Evolutionary conservation across 92 coral and sea anemone genomes (phyloP).

Genomic region (Ricordea florida): DNA sequence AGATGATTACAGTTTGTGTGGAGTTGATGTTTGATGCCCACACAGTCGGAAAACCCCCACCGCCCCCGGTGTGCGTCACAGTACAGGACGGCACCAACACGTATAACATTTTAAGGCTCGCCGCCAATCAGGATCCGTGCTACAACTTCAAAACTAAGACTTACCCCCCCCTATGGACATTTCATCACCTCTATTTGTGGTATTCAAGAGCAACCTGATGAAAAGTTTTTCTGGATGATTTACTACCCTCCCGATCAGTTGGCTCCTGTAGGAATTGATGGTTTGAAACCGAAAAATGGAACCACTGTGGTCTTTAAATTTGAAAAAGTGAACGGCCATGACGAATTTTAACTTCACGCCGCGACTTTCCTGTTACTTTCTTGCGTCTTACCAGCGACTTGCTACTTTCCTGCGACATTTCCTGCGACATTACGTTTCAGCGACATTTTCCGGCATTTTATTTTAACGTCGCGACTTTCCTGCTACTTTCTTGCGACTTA

Average conservation of each 20-base stretch:
- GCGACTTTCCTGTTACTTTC: too few species aligned
- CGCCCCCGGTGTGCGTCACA: background rate
- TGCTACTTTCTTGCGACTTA: too few species aligned
- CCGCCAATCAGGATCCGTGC: conserved; percentile 35
- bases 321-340: too few species aligned
- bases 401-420: too few species aligned
- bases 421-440: too few species aligned
- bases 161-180: conserved; percentile 43
- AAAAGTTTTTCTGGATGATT: conserved; percentile 60
- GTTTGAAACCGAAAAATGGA: too few species aligned
- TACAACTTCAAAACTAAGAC: conserved; percentile 26
- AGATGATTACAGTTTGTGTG: conserved; percentile 59
- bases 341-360: too few species aligned
- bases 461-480: too few species aligned
- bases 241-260: conserved; percentile 9
- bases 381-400: too few species aligned
- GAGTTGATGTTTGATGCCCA: conserved; percentile 31
- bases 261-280: too few species aligned
- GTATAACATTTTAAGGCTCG: conserved; percentile 34
- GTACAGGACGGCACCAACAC: conserved; percentile 46
- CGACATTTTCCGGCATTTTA: too few species aligned
- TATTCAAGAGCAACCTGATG: background rate
- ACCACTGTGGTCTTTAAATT: too few species aligned
- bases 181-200: conserved; percentile 58
- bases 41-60: background rate